Conservation (phyloP, 2,888 invertebrate species). For the Leptinotarsa rubiginosa region DNA sequence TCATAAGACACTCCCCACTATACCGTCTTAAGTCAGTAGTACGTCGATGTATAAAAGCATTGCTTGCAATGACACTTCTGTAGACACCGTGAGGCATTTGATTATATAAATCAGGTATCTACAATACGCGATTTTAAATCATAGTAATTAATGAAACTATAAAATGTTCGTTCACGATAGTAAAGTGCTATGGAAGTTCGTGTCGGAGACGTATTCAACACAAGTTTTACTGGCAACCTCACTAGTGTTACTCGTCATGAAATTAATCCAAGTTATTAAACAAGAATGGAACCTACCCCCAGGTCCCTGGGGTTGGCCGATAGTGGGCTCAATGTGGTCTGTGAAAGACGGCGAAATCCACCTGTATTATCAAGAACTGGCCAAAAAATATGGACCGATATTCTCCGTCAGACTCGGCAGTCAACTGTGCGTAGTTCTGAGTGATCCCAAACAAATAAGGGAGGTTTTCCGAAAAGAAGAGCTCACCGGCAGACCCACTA, state of each 20-base stretch:
- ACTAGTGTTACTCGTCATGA: slow-evolving; percentile 63
- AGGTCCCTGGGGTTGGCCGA: slow-evolving; percentile 88
- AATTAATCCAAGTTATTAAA: slow-evolving; percentile 60
- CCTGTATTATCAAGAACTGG: slow-evolving; percentile 81
- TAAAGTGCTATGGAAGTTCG: slow-evolving; percentile 67
- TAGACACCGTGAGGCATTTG: slow-evolving; percentile 55
- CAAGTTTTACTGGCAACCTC: neutral
- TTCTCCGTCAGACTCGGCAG: slow-evolving; percentile 86
- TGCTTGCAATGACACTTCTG: slow-evolving; percentile 54
- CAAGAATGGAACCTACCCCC: slow-evolving; percentile 76
- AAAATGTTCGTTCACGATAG: slow-evolving; percentile 69
- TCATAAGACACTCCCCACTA: slow-evolving; percentile 50
- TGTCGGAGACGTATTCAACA: slow-evolving; percentile 55
- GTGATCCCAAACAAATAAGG: slow-evolving; percentile 87
- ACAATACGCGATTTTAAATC: slow-evolving; percentile 32
- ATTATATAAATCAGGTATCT: slow-evolving; percentile 29
- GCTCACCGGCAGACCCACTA: slow-evolving; percentile 88
- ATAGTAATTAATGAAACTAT: slow-evolving; percentile 28
- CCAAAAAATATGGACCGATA: slow-evolving; percentile 82
- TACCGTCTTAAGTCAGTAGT: slow-evolving; percentile 54
- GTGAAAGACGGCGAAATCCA: slow-evolving; percentile 79
- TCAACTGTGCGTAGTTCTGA: slow-evolving; percentile 86
- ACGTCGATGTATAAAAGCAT: slow-evolving; percentile 58
- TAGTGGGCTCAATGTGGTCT: slow-evolving; percentile 86
- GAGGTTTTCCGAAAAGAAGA: slow-evolving; percentile 88